A percentile compares a stretch with the other conserved stretches of the same genome.
Conservation (phyloP, 2,888 invertebrate genomes). For the Chouioia cunea region DNA sequence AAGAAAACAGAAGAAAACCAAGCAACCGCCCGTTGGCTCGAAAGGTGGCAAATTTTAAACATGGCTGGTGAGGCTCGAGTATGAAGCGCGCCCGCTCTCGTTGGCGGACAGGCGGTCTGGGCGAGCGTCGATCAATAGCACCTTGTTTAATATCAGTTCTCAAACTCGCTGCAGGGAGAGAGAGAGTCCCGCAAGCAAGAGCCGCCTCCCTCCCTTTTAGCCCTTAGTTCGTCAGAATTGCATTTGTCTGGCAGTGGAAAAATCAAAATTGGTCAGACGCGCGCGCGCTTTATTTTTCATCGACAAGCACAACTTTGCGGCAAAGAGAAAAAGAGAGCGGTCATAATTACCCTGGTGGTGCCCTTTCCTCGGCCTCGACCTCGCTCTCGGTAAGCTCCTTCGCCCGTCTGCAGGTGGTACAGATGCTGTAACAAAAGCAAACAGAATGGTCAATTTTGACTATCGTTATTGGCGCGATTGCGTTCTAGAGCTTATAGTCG, state of each 20-base stretch:
- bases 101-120: too few relatives aligned
- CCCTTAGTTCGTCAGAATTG: slow-evolving; percentile 7
- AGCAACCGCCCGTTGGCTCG: too few relatives aligned
- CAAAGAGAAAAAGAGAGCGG: slow-evolving; percentile 25
- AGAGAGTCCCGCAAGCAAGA: slow-evolving; percentile 24
- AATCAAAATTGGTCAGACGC: slow-evolving; percentile 14
- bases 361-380: slow-evolving; percentile 67
- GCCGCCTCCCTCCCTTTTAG: background rate
- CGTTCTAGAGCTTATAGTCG: slow-evolving; percentile 57
- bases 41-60: slow-evolving; percentile 65
- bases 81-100: slow-evolving; percentile 54
- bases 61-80: slow-evolving; percentile 62
- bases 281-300: background rate
- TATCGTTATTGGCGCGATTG: slow-evolving; percentile 56
- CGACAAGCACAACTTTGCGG: slow-evolving; percentile 2
- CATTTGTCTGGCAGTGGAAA: background rate
- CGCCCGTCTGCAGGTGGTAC: slow-evolving; percentile 66
- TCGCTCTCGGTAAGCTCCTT: slow-evolving; percentile 65
- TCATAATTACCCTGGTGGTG: slow-evolving; percentile 64
- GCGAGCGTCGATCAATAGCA: slow-evolving; percentile 66
- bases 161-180: slow-evolving; percentile 60
- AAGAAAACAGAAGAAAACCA: too few relatives aligned
- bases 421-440: slow-evolving; percentile 62
- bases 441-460: slow-evolving; percentile 37
- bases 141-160: slow-evolving; percentile 68